Evolutionary conservation across 2,888 invertebrate species (phyloP).

Genomic region (Chaetogeoica ovagalla): DNA sequence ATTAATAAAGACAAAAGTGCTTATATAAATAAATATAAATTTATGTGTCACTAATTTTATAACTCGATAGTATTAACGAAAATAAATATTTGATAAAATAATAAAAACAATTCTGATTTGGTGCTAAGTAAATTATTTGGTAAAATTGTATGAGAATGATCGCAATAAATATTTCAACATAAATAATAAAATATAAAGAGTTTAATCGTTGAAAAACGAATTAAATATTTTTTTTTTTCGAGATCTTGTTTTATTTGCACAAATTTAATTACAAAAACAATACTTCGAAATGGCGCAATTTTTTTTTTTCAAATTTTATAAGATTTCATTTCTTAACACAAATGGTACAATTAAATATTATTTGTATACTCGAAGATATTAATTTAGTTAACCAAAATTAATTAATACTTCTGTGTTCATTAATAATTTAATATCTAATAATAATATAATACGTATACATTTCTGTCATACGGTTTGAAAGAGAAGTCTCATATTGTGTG

Average conservation of each 20-base stretch:
- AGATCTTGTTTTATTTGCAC: constrained; percentile 27
- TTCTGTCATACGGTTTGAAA: constrained; percentile 29
- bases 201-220: background rate
- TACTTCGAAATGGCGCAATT: no score
- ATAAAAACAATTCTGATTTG: constrained; percentile 11
- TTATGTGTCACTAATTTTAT: no score
- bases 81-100: background rate
- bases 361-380: background rate
- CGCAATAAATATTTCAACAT: background rate
- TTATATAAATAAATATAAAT: background rate
- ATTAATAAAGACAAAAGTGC: background rate
- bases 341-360: no score
- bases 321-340: no score
- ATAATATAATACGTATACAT: background rate
- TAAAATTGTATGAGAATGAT: background rate
- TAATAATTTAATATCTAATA: background rate
- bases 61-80: constrained; percentile 33
- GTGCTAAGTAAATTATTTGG: constrained; percentile 7
- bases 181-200: background rate
- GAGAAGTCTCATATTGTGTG: constrained; percentile 43
- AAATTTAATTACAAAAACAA: no score
- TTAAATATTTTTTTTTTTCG: background rate
- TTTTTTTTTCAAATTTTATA: no score
- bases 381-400: background rate
- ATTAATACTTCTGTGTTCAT: background rate